Evolutionary conservation across 2,888 invertebrate genomes (phyloP), one percentile per base, ranked within the genome.

Genomic region (Drosophila anomelani): DNA sequence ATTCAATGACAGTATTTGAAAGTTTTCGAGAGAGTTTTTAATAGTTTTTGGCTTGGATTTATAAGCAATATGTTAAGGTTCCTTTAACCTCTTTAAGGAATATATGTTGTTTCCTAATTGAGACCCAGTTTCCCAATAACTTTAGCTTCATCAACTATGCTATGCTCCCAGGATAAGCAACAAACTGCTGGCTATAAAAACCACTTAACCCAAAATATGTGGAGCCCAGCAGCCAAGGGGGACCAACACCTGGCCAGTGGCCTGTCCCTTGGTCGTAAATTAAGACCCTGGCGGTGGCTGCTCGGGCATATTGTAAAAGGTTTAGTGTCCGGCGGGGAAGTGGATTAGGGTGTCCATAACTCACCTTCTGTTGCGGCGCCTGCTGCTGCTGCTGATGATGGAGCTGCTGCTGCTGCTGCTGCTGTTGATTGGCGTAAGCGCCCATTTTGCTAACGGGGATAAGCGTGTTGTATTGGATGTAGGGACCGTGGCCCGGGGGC

Each of bases 361-460:
- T 85, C 58, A 70, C 69, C 91, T 91, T 91, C 77, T 89, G 91
- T 80, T 84, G 78, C 74, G 81, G 84, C 55, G 80, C 81, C 13
- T 84, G 89, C 9, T 85, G 89, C 7, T 81, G 90, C 66, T 90
- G 90, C 73, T 90, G 89, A 76, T 91, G 51, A 53, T 53, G 51
- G 34, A 36, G 51, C 12, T 81, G 89, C 8, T 87, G 88, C 5
- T 20, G 88, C 5, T 20, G 88, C 9, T 90, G 86, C 44, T 89
- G 90, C 66, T 90, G 90, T 74, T 90, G 89, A 77, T 91, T 91
- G 75, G 90, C 86, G 80, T 90, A 91, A 73, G 88, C 90, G 73
- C 90, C 88, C 88, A 92, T 91, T 89, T 92, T 92, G 78, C 90
- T 91, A 75, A 91, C 91, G 60, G 93, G 93, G 83, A 92, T 91